Conservation (phyloP, 2,113 vertebrate species). For the Muntiacus reevesi region DNA sequence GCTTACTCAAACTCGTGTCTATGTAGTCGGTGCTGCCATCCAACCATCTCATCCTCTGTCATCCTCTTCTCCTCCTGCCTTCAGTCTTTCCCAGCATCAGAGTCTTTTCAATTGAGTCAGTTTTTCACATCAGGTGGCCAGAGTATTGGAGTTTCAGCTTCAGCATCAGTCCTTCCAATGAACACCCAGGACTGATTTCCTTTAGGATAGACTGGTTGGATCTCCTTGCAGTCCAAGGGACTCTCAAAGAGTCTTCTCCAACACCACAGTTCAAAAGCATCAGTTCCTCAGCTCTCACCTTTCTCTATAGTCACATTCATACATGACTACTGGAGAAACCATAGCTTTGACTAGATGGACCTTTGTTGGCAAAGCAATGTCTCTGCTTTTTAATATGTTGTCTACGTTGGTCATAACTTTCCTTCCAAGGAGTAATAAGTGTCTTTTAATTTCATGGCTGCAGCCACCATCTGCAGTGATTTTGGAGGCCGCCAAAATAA, state of each 20-base stretch:
- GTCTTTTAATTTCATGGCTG: neutral
- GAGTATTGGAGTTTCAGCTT: neutral
- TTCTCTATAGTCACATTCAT: neutral
- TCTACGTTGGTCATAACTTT: neutral
- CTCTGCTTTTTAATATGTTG: neutral
- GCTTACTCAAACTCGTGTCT: neutral
- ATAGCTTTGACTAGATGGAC: neutral
- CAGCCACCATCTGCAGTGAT: neutral
- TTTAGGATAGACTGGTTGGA: neutral
- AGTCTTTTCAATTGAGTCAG: neutral
- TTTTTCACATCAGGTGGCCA: neutral
- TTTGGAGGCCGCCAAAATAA: neutral
- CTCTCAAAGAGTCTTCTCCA: neutral
- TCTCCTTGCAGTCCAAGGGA: no score
- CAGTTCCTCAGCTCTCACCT: neutral
- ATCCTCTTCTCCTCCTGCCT: neutral
- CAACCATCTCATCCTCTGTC: neutral
- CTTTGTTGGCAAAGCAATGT: neutral
- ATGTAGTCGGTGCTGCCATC: neutral
- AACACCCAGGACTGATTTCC: neutral
- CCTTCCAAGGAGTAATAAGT: neutral
- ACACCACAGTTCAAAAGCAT: neutral
- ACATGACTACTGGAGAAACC: neutral
- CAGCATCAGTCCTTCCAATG: neutral
- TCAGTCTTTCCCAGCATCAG: neutral